A percentile compares a stretch with the other conserved stretches of the same genome.
phyloP scores from a whole-genome alignment of 2,113 vertebrate genomes.

The Micromys minutus region DNA sequence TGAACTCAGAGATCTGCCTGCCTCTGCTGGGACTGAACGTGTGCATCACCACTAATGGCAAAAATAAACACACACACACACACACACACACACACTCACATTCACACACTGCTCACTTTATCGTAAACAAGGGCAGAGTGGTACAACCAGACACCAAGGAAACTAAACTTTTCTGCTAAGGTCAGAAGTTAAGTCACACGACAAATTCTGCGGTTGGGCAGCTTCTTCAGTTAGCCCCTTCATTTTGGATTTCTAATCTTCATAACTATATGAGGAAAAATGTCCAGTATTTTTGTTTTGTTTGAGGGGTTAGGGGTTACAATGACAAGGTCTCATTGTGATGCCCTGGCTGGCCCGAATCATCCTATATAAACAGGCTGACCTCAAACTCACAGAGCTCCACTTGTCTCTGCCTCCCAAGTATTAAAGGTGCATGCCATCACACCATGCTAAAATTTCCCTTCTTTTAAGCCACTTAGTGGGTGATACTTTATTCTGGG shows the following conservation, averaged over 20 bases:
- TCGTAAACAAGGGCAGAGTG: not conserved
- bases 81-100: not conserved
- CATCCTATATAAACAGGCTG: not conserved
- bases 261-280: not conserved
- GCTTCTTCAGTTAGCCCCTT: not conserved
- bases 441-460: not conserved
- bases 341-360: not conserved
- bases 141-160: not conserved
- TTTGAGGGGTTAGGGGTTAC: not conserved
- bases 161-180: not conserved
- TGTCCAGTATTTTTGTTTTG: not conserved
- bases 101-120: not conserved
- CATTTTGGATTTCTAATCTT: not conserved
- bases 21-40: not conserved
- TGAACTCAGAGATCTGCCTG: not conserved
- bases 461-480: not conserved
- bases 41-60: not conserved
- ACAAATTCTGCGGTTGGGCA: not conserved
- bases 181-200: not conserved
- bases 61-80: not conserved
- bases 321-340: not conserved
- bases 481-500: not conserved
- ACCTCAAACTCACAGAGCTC: not conserved
- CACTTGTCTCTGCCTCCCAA: not conserved
- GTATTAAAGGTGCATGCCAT: not conserved